phyloP scores from a whole-genome alignment of 2,113 vertebrate species.

The Vicugna pacos region DNA sequence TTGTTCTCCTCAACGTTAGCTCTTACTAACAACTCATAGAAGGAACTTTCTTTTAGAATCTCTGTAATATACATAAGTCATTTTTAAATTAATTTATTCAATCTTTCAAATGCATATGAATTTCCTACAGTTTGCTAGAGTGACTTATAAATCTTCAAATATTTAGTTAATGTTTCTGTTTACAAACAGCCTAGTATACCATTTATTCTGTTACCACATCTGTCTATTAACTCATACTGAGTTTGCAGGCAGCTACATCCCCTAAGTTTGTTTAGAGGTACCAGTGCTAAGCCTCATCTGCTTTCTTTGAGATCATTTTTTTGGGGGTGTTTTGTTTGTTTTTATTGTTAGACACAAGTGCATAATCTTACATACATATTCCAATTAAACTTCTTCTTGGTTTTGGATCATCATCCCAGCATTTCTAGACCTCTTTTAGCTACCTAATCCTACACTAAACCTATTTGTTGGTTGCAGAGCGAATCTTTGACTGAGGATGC shows the following conservation, averaged over 20 bases:
- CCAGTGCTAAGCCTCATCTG: neutral
- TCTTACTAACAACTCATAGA: neutral
- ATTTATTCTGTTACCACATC: neutral
- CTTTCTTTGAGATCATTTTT: neutral
- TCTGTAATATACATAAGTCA: neutral
- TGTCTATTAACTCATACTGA: neutral
- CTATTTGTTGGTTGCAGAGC: neutral
- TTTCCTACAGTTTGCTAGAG: neutral
- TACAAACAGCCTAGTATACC: neutral
- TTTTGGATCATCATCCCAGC: neutral
- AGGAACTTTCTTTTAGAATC: neutral
- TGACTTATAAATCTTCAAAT: neutral
- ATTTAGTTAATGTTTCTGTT: constrained; percentile 11
- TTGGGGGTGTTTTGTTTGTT: neutral
- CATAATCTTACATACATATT: neutral
- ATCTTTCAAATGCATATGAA: neutral
- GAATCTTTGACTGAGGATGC: neutral
- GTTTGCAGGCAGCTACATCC: neutral
- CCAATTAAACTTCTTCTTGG: neutral
- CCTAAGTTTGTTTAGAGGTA: neutral
- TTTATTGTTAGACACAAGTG: neutral
- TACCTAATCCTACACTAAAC: neutral
- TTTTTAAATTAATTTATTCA: neutral
- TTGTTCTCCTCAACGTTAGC: too few relatives aligned
- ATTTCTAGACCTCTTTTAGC: neutral